Conservation (phyloP, 1,140 invertebrate species). For the Melitaea cinxia region DNA sequence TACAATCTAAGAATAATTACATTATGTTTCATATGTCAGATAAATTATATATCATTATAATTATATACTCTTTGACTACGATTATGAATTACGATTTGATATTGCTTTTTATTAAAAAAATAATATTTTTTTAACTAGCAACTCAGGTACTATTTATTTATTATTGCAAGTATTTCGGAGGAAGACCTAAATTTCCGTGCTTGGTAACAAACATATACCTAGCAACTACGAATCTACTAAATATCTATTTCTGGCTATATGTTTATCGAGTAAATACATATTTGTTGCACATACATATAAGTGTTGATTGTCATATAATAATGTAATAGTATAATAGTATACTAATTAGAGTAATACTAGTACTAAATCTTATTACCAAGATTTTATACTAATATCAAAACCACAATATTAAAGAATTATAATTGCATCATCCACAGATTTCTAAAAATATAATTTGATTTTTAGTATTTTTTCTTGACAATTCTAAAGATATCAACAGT, state of each 20-base stretch:
- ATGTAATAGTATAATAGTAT: no score
- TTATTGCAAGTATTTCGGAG: neutral
- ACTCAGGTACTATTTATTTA: neutral
- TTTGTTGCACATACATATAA: neutral
- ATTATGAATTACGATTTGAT: no score
- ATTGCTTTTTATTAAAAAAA: neutral
- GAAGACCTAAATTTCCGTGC: neutral
- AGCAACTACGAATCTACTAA: neutral
- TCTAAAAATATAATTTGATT: neutral
- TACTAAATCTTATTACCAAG: neutral
- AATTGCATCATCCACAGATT: neutral
- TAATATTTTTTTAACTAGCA: neutral
- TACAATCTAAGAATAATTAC: no score
- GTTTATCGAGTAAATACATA: neutral
- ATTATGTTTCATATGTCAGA: no score
- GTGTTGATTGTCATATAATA: no score
- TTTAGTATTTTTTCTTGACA: neutral
- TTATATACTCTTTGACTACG: no score
- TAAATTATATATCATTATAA: no score
- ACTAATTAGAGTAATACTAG: neutral
- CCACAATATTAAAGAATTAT: neutral
- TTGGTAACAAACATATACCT: no score
- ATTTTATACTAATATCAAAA: constrained; percentile 1
- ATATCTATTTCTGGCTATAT: neutral
- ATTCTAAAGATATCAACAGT: neutral